Percentiles rank a stretch among this genome's conserved stretches.
Conservation (phyloP, 2,113 vertebrate species). For the Choloepus hoffmanni region DNA sequence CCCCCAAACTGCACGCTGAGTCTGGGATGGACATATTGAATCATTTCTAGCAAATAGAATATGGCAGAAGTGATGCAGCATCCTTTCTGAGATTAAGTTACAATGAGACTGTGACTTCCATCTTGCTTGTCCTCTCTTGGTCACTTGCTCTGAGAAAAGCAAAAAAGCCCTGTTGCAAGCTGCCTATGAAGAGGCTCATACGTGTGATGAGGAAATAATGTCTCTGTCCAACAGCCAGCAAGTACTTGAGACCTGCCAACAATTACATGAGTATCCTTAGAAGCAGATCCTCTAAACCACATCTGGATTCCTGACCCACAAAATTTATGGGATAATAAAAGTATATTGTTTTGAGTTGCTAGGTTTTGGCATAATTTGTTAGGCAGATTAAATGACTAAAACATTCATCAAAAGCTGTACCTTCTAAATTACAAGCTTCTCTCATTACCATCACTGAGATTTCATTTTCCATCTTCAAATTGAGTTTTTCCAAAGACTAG, state of each 20-base stretch:
- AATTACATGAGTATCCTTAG: neutral
- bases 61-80: neutral
- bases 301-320: neutral
- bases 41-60: constrained; percentile 26
- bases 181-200: neutral
- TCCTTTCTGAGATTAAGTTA: neutral
- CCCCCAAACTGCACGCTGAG: neutral
- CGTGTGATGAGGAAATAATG: neutral
- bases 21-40: neutral
- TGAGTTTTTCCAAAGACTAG: neutral
- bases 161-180: neutral
- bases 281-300: neutral
- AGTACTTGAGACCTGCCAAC: neutral
- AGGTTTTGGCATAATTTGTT: constrained; percentile 30
- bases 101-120: neutral
- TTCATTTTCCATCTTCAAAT: neutral
- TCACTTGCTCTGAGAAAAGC: neutral
- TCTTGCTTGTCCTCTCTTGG: neutral
- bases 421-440: neutral
- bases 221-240: neutral
- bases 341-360: neutral
- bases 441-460: neutral
- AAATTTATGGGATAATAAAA: neutral
- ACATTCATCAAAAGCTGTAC: neutral
- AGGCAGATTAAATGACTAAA: neutral